Conservation (phyloP, 2,888 invertebrate genomes). For the Caenorhabditis wallacei region DNA sequence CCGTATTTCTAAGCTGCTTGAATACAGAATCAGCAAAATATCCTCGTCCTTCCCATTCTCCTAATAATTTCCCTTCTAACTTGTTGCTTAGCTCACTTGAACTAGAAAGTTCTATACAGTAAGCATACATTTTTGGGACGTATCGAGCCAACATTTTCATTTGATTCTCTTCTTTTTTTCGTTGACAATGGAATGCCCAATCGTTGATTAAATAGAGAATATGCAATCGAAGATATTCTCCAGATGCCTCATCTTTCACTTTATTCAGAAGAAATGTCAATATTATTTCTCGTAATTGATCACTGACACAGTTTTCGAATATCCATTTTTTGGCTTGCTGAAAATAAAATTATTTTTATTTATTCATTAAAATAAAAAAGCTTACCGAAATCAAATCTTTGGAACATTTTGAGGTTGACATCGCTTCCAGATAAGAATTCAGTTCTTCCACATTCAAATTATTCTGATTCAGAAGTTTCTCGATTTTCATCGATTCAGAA, state of each 20-base stretch:
- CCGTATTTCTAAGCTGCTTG: slow-evolving; percentile 89
- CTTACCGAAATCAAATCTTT: slow-evolving; percentile 59
- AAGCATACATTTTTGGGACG: slow-evolving; percentile 98
- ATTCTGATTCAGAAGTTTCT: slow-evolving; percentile 10
- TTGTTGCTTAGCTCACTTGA: slow-evolving; percentile 60
- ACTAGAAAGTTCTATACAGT: slow-evolving; percentile 89
- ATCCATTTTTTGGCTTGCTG: slow-evolving; percentile 95
- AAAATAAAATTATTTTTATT: slow-evolving; percentile 1
- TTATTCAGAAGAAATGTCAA: slow-evolving; percentile 84
- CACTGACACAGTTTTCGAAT: slow-evolving; percentile 91
- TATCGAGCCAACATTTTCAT: slow-evolving; percentile 95
- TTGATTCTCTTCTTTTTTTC: slow-evolving; percentile 95
- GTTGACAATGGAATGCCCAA: slow-evolving; percentile 94
- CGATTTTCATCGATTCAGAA: slow-evolving; percentile 36
- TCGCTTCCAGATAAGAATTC: slow-evolving; percentile 8
- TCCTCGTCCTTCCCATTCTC: slow-evolving; percentile 95
- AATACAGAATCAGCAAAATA: slow-evolving; percentile 84
- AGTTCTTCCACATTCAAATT: slow-evolving; percentile 43
- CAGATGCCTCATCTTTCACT: slow-evolving; percentile 87
- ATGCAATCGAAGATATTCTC: slow-evolving; percentile 95
- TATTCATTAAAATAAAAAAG: too few species aligned
- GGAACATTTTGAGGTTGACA: slow-evolving; percentile 50
- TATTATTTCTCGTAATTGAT: slow-evolving; percentile 90
- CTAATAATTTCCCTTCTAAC: slow-evolving; percentile 90
- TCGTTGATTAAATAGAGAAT: slow-evolving; percentile 99